These are phyloP conservation scores for Phortica variegata DNA, from an alignment of 1,140 invertebrate species.

Conservation along the genomic window DNA sequence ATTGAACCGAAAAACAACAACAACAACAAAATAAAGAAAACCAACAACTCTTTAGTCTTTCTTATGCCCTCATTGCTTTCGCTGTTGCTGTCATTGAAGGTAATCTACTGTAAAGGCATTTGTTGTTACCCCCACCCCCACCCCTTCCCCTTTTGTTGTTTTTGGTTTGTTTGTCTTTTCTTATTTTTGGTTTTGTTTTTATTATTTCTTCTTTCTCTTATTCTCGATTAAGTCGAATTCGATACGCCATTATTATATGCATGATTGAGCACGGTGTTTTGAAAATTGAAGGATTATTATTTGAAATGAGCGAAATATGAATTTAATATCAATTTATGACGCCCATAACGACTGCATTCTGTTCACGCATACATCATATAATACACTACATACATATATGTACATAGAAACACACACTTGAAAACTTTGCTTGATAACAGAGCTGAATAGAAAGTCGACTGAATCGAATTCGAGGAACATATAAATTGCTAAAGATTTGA, in stretches of 20 bases:
- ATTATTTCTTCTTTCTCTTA: neutral
- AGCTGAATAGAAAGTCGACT: too few relatives aligned
- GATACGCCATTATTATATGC: conserved; percentile 18
- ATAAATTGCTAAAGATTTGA: too few relatives aligned
- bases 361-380: neutral
- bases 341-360: neutral
- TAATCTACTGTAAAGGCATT: conserved; percentile 44
- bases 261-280: neutral
- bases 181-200: neutral
- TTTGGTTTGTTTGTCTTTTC: neutral
- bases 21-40: neutral
- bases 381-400: neutral
- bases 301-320: conserved; percentile 2
- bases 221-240: conserved; percentile 17
- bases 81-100: neutral
- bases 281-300: conserved; percentile 4
- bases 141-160: conserved; percentile 2
- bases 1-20: too few relatives aligned
- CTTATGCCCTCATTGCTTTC: neutral
- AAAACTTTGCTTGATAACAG: neutral
- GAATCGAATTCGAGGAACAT: too few relatives aligned
- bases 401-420: neutral
- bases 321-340: conserved; percentile 6
- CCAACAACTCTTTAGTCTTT: neutral
- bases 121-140: too few relatives aligned